Evolutionary conservation across 2,888 invertebrate genomes (phyloP), one percentile per base, ranked within the genome.

Genomic region (Linnaemya tessellans): DNA sequence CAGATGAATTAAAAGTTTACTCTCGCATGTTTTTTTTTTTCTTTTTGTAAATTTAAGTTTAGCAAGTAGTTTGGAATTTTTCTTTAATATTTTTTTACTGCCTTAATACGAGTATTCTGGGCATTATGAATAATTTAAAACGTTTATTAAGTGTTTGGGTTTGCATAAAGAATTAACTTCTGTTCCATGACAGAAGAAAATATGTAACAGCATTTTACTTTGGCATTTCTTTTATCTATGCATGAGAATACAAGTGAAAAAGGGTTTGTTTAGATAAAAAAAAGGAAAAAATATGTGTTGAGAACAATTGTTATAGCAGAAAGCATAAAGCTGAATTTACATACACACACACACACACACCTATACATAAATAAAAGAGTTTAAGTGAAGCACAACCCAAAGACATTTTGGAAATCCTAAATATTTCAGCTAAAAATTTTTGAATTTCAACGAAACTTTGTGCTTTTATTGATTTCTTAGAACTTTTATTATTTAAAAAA

Each of bases 71-170:
- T 49, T 13, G 18, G 15, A 18, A 15, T 25, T 10, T 11, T 49
- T 58, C 0, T n/a, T 25, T 25, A 3, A 56, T 20, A 25, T 67
- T 49, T 49, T 13, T 46, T 49, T 18, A 13, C 25, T 7, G 3
- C 3, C 1, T n/a, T 49, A 25, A 11, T 3, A 3, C 30, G 30
- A 3, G 5, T 5, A 46, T 22, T 65, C n/a, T 15, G 25, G 15
- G 65, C n/a, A 15, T 41, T 56, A 22, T 54, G n/a, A 56, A 70
- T 70, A 41, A 70, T 41, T 70, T 41, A 43, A 49, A 49, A 35
- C 7, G 62, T 20, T 62, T 38, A 41, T 38, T 38, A 20, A 62
- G 62, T 62, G 20, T 20, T 41, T 41, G 5, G 20, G 30, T 11
- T 62, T 38, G 62, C 4, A 20, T 41, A 13, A 8, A 62, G 38